A percentile compares a stretch with the other conserved stretches of the same genome.
Evolutionary conservation across 1,140 invertebrate species (phyloP).

Genomic region (Papilio polyxenes): DNA sequence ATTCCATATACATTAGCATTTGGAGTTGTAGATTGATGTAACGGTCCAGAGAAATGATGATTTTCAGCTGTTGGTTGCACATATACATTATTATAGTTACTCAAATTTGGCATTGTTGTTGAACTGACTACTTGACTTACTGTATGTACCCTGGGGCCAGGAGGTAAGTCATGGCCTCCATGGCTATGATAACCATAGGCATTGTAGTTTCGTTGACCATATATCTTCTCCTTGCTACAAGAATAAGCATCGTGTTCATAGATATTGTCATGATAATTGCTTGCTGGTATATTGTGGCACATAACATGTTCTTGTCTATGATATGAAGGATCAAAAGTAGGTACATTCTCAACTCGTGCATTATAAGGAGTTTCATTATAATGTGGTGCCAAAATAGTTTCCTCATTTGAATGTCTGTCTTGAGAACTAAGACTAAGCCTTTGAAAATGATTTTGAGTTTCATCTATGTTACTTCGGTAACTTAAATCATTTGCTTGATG

Average conservation of each 20-base stretch:
- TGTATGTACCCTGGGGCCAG: constrained; percentile 68
- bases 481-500: constrained; percentile 56
- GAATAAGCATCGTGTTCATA: constrained; percentile 70
- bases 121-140: constrained; percentile 77
- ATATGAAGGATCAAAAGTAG: constrained; percentile 62
- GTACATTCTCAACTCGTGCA: constrained; percentile 58
- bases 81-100: constrained; percentile 70
- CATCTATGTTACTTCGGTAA: constrained; percentile 62
- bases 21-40: constrained; percentile 60
- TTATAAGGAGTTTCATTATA: constrained; percentile 63
- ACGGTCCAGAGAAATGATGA: constrained; percentile 60
- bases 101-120: constrained; percentile 77
- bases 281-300: constrained; percentile 60
- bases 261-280: constrained; percentile 64
- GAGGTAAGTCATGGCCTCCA: constrained; percentile 58
- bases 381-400: constrained; percentile 62
- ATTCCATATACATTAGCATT: constrained; percentile 71
- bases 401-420: constrained; percentile 66
- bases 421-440: constrained; percentile 70
- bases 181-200: constrained; percentile 72
- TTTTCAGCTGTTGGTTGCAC: constrained; percentile 54
- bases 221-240: constrained; percentile 74
- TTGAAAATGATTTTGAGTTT: constrained; percentile 64
- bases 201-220: constrained; percentile 71
- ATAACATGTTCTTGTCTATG: constrained; percentile 61